These are phyloP conservation scores for Heliothis virescens DNA, from an alignment of 1,140 invertebrate species.

Conservation along the genomic window DNA sequence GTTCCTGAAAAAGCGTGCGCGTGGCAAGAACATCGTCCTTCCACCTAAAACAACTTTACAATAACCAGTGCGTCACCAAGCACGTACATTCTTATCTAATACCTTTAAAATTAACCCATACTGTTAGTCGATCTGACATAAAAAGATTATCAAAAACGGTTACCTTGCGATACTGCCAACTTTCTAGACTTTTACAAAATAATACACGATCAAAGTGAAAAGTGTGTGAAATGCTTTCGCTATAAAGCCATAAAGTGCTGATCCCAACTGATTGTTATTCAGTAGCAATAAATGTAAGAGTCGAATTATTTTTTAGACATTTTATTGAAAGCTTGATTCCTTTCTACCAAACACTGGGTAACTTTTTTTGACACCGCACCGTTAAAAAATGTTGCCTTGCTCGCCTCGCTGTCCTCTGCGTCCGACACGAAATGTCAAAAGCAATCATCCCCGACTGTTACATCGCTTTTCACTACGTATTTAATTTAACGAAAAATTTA, in stretches of 20 bases:
- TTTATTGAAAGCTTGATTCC: too few species aligned
- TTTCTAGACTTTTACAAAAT: slow-evolving; percentile 11
- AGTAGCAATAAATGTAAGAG: too few species aligned
- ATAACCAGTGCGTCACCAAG: too few species aligned
- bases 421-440: not conserved
- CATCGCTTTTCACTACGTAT: not conserved
- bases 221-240: not conserved
- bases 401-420: not conserved
- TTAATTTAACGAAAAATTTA: not conserved
- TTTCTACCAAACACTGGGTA: not conserved
- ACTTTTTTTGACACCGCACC: not conserved
- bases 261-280: too few species aligned
- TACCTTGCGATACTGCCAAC: not conserved
- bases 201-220: slow-evolving; percentile 12
- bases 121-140: not conserved
- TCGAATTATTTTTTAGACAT: too few species aligned
- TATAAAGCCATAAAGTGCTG: not conserved
- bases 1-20: too few species aligned
- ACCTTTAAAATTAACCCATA: not conserved
- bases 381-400: not conserved
- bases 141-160: not conserved
- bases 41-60: too few species aligned
- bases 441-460: not conserved
- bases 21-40: too few species aligned
- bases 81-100: too few species aligned